Percentiles rank a stretch among this genome's conserved stretches.
Evolutionary conservation across 53 echinoderm and acorn worm genomes (phyloP).

Genomic region (Stichopus horrens): DNA sequence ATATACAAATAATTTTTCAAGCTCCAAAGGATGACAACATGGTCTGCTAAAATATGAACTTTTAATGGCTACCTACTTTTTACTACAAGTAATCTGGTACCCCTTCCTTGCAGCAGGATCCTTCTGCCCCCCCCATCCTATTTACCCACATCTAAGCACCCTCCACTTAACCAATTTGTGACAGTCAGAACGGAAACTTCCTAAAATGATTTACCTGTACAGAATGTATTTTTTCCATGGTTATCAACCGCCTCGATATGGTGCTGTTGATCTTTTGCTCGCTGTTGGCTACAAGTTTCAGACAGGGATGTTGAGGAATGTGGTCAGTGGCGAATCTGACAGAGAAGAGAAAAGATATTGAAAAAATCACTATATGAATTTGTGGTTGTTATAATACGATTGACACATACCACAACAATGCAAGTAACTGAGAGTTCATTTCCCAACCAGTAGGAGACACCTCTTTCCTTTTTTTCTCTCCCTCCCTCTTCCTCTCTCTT

Average conservation of each 20-base stretch:
- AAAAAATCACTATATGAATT: background rate
- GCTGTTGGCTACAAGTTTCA: slow-evolving; percentile 73
- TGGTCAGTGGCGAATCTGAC: slow-evolving; percentile 77
- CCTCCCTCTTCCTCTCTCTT: background rate
- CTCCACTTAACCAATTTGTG: background rate
- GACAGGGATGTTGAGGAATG: slow-evolving; percentile 85
- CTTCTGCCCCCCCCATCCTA: background rate
- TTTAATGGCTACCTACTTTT: too few relatives aligned
- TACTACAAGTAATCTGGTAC: background rate
- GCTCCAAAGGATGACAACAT: too few relatives aligned
- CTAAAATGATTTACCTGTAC: slow-evolving; percentile 46
- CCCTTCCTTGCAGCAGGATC: background rate
- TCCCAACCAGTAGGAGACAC: too few relatives aligned
- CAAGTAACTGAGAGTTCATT: background rate
- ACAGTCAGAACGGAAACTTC: background rate
- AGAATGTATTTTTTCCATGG: slow-evolving; percentile 76
- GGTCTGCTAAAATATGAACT: too few relatives aligned
- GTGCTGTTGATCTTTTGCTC: slow-evolving; percentile 72
- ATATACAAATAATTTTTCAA: too few relatives aligned
- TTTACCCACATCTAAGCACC: too few relatives aligned
- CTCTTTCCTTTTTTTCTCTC: too few relatives aligned
- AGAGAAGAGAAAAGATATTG: background rate
- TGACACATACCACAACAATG: background rate
- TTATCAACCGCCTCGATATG: slow-evolving; percentile 85
- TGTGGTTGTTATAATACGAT: background rate